phyloP scores from a whole-genome alignment of 1,140 invertebrate genomes.

The Cotesia vestalis region DNA sequence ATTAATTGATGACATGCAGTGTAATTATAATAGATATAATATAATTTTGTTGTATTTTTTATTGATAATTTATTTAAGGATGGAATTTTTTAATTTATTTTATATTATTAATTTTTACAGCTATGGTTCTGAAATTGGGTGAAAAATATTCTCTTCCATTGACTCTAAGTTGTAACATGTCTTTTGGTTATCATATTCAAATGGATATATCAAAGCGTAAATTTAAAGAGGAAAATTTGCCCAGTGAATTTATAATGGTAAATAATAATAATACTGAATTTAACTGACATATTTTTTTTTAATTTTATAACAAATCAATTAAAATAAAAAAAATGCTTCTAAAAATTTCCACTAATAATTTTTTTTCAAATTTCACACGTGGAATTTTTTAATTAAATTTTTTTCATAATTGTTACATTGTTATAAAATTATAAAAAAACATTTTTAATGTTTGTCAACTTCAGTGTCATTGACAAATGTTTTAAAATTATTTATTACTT shows the following conservation, averaged over 20 bases:
- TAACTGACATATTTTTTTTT: background rate
- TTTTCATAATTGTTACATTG: background rate
- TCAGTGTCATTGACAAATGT: background rate
- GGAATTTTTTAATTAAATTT: background rate
- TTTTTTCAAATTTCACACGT: no score
- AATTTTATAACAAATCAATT: background rate
- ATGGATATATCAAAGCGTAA: slow-evolving; percentile 62
- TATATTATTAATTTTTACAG: slow-evolving; percentile 51
- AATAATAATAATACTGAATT: slow-evolving; percentile 1
- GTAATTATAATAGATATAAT: slow-evolving; percentile 52
- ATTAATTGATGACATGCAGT: slow-evolving; percentile 79
- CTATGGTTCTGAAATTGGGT: slow-evolving; percentile 71
- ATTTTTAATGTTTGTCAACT: background rate
- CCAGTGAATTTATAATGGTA: slow-evolving; percentile 73
- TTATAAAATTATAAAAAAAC: background rate
- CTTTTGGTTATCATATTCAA: slow-evolving; percentile 81
- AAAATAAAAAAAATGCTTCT: background rate
- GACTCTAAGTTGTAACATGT: slow-evolving; percentile 71
- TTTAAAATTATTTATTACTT: background rate
- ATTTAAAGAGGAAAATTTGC: slow-evolving; percentile 69
- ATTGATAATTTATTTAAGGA: no score
- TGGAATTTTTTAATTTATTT: slow-evolving; percentile 26
- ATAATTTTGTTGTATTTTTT: no score
- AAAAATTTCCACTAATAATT: background rate
- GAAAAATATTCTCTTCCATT: slow-evolving; percentile 74